Percentiles rank a stretch among this genome's conserved stretches.
Evolutionary conservation across 2,888 invertebrate genomes (phyloP).

Genomic region (Anticlea derivata): DNA sequence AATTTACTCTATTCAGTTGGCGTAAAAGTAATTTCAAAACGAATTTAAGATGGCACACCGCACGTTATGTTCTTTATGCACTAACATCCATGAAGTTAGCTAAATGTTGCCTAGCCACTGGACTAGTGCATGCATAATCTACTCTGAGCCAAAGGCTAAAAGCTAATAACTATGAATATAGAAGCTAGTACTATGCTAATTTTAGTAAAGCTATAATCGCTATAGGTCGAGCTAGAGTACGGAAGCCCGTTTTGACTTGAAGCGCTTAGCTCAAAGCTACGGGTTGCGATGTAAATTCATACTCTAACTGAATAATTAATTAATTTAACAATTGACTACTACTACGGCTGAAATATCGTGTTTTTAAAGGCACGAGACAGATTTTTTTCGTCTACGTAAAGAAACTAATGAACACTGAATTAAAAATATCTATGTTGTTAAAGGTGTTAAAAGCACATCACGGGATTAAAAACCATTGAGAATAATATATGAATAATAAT

Average conservation of each 20-base stretch:
- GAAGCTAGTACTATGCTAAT: constrained; percentile 26
- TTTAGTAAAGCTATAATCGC: constrained; percentile 19
- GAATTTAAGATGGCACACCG: no score
- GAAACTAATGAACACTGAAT: no score
- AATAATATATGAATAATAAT: no score
- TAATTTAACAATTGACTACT: not conserved
- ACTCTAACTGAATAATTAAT: not conserved
- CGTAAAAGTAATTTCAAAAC: no score
- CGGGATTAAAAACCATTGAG: constrained; percentile 4
- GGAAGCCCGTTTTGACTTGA: constrained; percentile 5
- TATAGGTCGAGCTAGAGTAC: not conserved
- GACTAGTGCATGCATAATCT: constrained; percentile 26
- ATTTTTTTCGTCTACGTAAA: no score
- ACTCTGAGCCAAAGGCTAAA: constrained; percentile 23
- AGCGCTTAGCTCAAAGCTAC: constrained; percentile 3
- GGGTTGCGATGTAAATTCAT: constrained; percentile 2
- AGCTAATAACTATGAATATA: constrained; percentile 25
- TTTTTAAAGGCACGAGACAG: no score
- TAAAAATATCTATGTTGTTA: no score
- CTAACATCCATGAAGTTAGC: constrained; percentile 14
- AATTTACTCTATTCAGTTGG: no score
- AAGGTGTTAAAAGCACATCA: constrained; percentile 5
- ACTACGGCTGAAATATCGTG: not conserved
- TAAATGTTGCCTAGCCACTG: constrained; percentile 5
- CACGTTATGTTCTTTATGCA: constrained; percentile 1